These are phyloP conservation scores for Laothoe populi DNA, from an alignment of 2,888 invertebrate genomes.

Conservation along the genomic window DNA sequence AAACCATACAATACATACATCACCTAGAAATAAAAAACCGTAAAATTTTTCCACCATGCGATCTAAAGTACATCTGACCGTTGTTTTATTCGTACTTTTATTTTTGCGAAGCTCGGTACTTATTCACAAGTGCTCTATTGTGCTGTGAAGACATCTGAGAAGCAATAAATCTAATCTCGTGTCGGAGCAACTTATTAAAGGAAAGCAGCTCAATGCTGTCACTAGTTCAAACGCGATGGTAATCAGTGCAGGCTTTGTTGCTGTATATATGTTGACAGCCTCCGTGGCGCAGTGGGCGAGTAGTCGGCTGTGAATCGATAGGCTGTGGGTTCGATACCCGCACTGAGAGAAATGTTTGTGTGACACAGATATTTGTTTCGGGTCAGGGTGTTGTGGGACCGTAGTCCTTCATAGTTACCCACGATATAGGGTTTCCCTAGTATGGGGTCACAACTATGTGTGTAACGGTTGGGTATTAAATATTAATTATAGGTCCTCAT, in stretches of 20 bases:
- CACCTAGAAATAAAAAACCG: background rate
- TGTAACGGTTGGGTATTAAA: too few species aligned
- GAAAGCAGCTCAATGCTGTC: conserved; percentile 7
- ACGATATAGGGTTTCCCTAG: too few species aligned
- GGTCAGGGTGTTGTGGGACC: too few species aligned
- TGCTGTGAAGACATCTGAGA: conserved; percentile 16
- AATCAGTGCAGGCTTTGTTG: conserved; percentile 1
- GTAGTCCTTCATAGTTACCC: too few species aligned
- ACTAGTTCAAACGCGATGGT: conserved; percentile 16
- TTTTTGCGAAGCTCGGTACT: conserved; percentile 9
- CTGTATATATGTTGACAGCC: background rate
- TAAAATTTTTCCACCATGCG: conserved; percentile 19
- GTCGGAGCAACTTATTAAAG: conserved; percentile 20
- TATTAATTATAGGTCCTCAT: too few species aligned
- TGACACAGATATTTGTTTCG: too few species aligned
- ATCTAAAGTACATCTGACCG: conserved; percentile 16
- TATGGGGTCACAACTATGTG: too few species aligned
- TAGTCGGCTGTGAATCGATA: too few species aligned
- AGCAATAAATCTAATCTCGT: conserved; percentile 26
- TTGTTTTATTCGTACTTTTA: conserved; percentile 24
- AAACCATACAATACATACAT: background rate
- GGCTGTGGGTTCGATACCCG: too few species aligned
- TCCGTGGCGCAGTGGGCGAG: too few species aligned
- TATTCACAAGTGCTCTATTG: conserved; percentile 25
- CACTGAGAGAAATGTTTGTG: too few species aligned